Base-by-base conservation (phyloP, 2,797 vertebrate species). In the Amniataba percoides region DNA sequence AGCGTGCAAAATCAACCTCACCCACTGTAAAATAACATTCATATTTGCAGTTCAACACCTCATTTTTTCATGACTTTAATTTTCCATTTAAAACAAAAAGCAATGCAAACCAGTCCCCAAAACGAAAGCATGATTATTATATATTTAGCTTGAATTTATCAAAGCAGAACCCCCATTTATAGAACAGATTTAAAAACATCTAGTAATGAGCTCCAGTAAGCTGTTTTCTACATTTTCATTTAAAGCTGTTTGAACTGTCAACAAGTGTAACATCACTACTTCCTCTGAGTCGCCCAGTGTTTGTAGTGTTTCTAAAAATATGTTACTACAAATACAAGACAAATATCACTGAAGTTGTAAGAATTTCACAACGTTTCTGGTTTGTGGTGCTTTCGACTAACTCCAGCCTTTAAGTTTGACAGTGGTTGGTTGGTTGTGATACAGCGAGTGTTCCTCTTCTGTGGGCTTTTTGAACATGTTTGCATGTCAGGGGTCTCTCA, bases 401-500 rank as follows among this genome's bases (percentile, higher is more conserved):
- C 0, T 1, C 15, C 19, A 58, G 56, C 5, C 42, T 56, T 46
- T 18, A 59, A 59, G 21, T 10, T 23, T 55, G 7, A 16, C 9
- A 21, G 19, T 43, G 4, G n/a, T 40, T 39, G n/a, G 14, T 25
- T n/a, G 14, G 5, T n/a, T 39, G 16, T 4, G 39, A 5, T 13
- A 58, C 6, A 34, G 34, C 14, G 5, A 45, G 21, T 13, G 11
- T 1, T 4, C 52, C 51, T 21, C 36, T 5, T 43, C 25, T 43
- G 58, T 34, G 60, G 31, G 16, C 25, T 49, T 46, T 46, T 23
- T 42, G 3, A 21, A n/a, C 10, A 13, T 0, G 40, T 43, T 51
- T 73, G 51, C 12, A 6, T 25, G 58, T 53, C 23, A 31, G 46
- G 12, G 11, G 18, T 66, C 27, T 43, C 84, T 91, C 79, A 94